Evolutionary conservation across 1,140 invertebrate genomes (phyloP).

Genomic region (Drosophila littoralis): DNA sequence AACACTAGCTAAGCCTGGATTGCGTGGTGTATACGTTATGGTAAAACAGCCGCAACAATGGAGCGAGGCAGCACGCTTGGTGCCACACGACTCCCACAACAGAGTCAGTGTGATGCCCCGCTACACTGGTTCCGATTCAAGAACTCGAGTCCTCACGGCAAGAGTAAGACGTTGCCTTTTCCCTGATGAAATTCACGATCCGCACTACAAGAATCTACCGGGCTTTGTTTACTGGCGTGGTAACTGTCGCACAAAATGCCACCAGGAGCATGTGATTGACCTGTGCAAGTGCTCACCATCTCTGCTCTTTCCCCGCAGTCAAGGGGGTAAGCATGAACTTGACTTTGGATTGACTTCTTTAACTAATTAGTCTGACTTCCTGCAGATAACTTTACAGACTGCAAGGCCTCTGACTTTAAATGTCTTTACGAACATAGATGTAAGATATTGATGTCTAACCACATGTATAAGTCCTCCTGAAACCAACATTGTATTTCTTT

Average conservation of each 20-base stretch:
- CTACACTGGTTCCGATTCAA: slow-evolving; percentile 39
- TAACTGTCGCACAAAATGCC: slow-evolving; percentile 72
- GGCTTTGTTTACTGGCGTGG: slow-evolving; percentile 68
- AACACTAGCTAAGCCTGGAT: slow-evolving; percentile 7
- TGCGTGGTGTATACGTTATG: slow-evolving; percentile 63
- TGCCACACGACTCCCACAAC: slow-evolving; percentile 52
- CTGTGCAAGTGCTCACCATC: slow-evolving; percentile 67
- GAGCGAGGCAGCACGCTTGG: slow-evolving; percentile 46
- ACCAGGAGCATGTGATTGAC: slow-evolving; percentile 66
- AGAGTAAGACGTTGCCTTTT: slow-evolving; percentile 58
- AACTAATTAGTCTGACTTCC: background rate
- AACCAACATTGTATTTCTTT: background rate
- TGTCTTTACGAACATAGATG: slow-evolving; percentile 67
- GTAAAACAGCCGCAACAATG: slow-evolving; percentile 72
- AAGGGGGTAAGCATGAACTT: slow-evolving; percentile 38
- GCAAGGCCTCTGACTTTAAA: slow-evolving; percentile 72
- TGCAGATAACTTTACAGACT: slow-evolving; percentile 68
- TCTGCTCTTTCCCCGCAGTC: slow-evolving; percentile 60
- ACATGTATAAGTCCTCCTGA: background rate
- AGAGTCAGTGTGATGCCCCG: slow-evolving; percentile 56
- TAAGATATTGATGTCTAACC: slow-evolving; percentile 30
- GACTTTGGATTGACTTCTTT: background rate
- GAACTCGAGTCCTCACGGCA: slow-evolving; percentile 44
- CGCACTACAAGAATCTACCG: slow-evolving; percentile 64
- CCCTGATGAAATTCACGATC: slow-evolving; percentile 56